phyloP scores from a whole-genome alignment of 2,113 vertebrate species.

The Ammodytes dubius region DNA sequence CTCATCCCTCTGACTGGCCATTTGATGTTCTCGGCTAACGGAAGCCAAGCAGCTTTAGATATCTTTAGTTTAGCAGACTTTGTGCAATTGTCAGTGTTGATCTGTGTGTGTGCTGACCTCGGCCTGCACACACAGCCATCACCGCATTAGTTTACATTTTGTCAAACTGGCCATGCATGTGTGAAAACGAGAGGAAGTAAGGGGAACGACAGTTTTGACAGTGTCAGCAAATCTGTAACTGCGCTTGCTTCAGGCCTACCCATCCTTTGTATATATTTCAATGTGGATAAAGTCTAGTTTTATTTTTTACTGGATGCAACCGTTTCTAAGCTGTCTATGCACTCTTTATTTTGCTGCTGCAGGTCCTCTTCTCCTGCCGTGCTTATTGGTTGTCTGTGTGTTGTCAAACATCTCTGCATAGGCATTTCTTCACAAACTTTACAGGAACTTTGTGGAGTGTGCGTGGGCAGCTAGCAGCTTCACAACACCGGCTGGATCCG shows the following conservation, averaged over 20 bases:
- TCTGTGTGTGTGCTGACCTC: background rate
- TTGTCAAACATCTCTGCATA: conserved; percentile 4
- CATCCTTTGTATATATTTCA: background rate
- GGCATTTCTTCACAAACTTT: background rate
- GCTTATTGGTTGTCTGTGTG: background rate
- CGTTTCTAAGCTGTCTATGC: background rate
- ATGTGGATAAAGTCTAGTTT: background rate
- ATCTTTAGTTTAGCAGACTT: background rate
- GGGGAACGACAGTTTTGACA: conserved; percentile 22
- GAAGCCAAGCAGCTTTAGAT: background rate
- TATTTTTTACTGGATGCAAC: background rate
- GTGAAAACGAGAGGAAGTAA: background rate
- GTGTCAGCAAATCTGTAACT: conserved; percentile 71
- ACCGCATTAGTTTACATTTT: accelerated
- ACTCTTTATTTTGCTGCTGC: background rate
- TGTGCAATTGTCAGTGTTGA: background rate
- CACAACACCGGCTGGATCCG: background rate
- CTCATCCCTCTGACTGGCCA: background rate
- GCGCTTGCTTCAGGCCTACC: conserved; percentile 50
- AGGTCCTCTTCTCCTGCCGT: background rate
- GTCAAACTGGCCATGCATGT: background rate
- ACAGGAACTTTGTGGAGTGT: background rate
- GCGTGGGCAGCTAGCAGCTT: background rate
- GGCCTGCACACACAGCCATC: background rate
- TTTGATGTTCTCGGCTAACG: conserved; percentile 52